These are phyloP conservation scores for Phengaris arion DNA, from an alignment of 2,888 invertebrate genomes.

Conservation along the genomic window DNA sequence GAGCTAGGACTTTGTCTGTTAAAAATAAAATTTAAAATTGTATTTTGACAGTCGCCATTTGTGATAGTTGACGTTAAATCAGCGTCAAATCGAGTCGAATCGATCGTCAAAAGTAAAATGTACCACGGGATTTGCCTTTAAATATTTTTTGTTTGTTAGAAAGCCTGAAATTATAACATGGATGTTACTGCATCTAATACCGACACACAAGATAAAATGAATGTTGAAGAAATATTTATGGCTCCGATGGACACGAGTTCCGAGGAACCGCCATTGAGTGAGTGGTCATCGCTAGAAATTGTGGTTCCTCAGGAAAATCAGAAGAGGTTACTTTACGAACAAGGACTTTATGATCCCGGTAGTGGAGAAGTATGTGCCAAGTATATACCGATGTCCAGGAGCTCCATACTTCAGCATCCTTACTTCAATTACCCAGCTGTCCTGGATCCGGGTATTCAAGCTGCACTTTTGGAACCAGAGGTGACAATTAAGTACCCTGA, in stretches of 20 bases:
- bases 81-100: background rate
- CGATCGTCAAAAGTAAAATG: background rate
- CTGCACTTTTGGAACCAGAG: conserved; percentile 52
- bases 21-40: background rate
- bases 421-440: conserved; percentile 62
- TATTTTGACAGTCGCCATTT: background rate
- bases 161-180: conserved; percentile 33
- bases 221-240: conserved; percentile 35
- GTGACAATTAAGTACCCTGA: conserved; percentile 47
- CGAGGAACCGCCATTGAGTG: conserved; percentile 55
- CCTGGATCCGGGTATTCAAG: conserved; percentile 58
- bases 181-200: conserved; percentile 31
- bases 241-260: conserved; percentile 48
- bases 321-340: conserved; percentile 45
- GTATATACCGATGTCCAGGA: conserved; percentile 55
- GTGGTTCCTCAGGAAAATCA: conserved; percentile 44
- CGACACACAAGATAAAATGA: background rate
- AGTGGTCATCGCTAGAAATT: conserved; percentile 60
- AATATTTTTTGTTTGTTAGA: background rate
- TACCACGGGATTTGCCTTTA: background rate
- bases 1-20: too few relatives aligned
- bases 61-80: background rate
- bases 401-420: conserved; percentile 55
- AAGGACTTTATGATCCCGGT: conserved; percentile 54
- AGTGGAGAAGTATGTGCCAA: conserved; percentile 60